Percentiles rank a stretch among this genome's conserved stretches.
Conservation (phyloP, 2,888 invertebrate species). For the Crocallis elinguaria region DNA sequence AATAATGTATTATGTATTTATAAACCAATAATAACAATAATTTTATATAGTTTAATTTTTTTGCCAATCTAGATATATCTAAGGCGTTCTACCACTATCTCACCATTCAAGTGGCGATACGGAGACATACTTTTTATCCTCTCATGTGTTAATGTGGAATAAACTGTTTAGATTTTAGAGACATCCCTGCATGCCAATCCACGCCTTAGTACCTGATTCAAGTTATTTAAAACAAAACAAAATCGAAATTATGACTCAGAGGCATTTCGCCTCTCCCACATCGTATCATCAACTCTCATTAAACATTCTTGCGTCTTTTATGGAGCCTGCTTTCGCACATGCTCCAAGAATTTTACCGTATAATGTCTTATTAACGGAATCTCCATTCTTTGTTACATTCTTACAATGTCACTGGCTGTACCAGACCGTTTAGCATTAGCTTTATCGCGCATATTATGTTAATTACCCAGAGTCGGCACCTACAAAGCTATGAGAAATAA, state of each 20-base stretch:
- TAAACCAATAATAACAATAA: no score
- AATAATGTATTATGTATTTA: no score
- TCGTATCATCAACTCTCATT: conserved; percentile 29
- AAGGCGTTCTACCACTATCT: no score
- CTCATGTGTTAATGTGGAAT: no score
- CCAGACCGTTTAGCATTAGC: conserved; percentile 5
- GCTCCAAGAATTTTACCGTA: conserved; percentile 7
- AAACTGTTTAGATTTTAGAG: conserved; percentile 1
- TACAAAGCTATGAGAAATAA: conserved; percentile 59
- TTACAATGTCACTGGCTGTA: conserved; percentile 5
- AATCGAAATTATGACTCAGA: conserved; percentile 34
- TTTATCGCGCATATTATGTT: conserved; percentile 44
- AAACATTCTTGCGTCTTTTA: conserved; percentile 23
- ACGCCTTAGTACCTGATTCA: conserved; percentile 21
- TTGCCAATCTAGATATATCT: no score
- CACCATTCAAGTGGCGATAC: no score
- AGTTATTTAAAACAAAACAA: conserved; percentile 37
- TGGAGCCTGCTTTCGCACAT: conserved; percentile 21
- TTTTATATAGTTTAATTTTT: no score
- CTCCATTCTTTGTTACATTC: conserved; percentile 1
- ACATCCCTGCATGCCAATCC: conserved; percentile 21
- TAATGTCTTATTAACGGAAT: conserved; percentile 10
- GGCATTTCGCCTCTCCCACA: conserved; percentile 17
- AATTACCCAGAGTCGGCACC: conserved; percentile 49
- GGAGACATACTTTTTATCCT: no score